Evolutionary conservation across 2,888 invertebrate species (phyloP), one percentile per base, ranked within the genome.

Genomic region (Drosophila koepferae): DNA sequence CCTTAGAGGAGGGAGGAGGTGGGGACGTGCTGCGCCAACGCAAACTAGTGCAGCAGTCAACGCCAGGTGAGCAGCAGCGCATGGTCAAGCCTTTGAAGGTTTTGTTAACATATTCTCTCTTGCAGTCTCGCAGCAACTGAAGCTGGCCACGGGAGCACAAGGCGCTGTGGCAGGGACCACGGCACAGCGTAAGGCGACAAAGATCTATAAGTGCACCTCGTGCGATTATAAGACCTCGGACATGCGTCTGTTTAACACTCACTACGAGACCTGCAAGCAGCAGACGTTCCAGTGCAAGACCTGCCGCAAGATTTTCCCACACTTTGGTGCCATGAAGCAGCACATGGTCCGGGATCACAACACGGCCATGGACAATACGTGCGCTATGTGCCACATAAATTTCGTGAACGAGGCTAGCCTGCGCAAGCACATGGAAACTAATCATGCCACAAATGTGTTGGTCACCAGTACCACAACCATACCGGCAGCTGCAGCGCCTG

Each of bases 211-310:
- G 82, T 93, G 93, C 80, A 90, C 93, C 56, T 91, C 92, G 14
- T 93, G 93, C 76, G 93, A 93, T 54, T 93, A 93, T 64, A 93
- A 93, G 82, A 93, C 93, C 53, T 91, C 92, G 3, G 93, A 93
- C 75, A 91, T 93, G 84, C 92, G 92, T 67, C 83, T 92, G 20
- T 93, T 93, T 51, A 93, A 93, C 65, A 92, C 93, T 18, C 93
- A 93, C 66, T 93, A 91, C 63, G 92, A 93, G 70, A 91, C 92
- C 43, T 93, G 93, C 80, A 93, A 92, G 69, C 93, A 92, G 85
- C 92, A 93, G 82, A 93, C 92, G 59, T 92, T 93, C 82, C 92
- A 92, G 75, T 93, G 93, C 81, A 93, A 93, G 82, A 92, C 91
- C 49, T 93, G 93, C 74, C 93, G 93, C 67, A 92, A 92, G 73